A percentile compares a stretch with the other conserved stretches of the same genome.
These are phyloP conservation scores for Dendrophyllia cribrosa DNA, from an alignment of 64 coral and sea anemone genomes.

Conservation along the genomic window DNA sequence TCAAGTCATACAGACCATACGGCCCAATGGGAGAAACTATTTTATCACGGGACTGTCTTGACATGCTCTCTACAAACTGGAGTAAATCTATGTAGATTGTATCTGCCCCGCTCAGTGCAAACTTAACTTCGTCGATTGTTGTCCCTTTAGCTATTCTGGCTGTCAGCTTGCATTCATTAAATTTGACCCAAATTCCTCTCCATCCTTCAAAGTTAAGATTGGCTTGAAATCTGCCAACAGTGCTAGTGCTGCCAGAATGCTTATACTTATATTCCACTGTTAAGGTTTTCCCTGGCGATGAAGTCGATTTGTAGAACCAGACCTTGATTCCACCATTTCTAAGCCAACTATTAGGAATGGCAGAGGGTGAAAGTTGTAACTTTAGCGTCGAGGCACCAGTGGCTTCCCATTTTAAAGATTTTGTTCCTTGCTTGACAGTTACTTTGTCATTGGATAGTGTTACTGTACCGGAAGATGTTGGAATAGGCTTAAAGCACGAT, in stretches of 20 bases:
- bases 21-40: slow-evolving; percentile 21
- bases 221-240: neutral
- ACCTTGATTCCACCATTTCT: slow-evolving; percentile 37
- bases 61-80: neutral
- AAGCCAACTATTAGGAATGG: neutral
- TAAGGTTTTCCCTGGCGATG: neutral
- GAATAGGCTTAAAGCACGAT: neutral
- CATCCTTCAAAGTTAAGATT: slow-evolving; percentile 44
- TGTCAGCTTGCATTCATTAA: slow-evolving; percentile 4
- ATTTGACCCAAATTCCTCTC: neutral
- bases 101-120: neutral
- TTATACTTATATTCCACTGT: neutral
- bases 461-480: neutral
- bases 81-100: slow-evolving; percentile 20
- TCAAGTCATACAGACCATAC: neutral
- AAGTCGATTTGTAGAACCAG: slow-evolving; percentile 34
- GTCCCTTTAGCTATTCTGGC: neutral
- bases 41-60: slow-evolving; percentile 15
- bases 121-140: neutral
- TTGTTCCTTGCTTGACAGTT: neutral
- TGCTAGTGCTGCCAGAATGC: neutral
- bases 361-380: neutral
- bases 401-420: neutral
- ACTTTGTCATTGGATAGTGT: neutral
- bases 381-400: neutral